Base-by-base conservation (phyloP, 1,140 invertebrate genomes). In the Vollenhovia emeryi region DNA sequence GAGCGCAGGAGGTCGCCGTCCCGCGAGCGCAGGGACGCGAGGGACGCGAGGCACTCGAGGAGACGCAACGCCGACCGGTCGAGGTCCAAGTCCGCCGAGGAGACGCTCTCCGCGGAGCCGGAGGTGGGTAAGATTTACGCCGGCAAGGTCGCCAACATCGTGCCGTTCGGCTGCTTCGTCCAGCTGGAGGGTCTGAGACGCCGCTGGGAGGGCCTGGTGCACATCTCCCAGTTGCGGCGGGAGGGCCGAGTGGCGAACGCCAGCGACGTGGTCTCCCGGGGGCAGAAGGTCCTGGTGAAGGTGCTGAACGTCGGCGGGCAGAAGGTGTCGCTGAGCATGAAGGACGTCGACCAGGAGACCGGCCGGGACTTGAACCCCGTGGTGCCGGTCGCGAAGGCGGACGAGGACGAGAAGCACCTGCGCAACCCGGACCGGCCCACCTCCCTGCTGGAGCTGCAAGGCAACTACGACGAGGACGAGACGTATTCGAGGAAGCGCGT, bases 121-220 rank as follows among this genome's bases (percentile, higher is more conserved):
- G 95, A 96, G 92, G 88, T 96, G 21, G 94, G 94, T 2, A 95
- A 98, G 96, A 99, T 99, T 91, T 99, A 99, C 93, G 96, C 96
- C 87, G 99, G 99, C 0, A 98, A 98, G 95, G 98, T 99, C 0
- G 98, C 98, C 6, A 99, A 99, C 91, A 98, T 99, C 86, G 98
- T 99, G 40, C 97, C 98, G 48, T 99, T 99, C 95, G 99, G 99
- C 2, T 99, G 99, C 94, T 99, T 99, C 95, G 98, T 99, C 0
- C 98, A 99, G 94, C 94, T 99, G 7, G 98, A 99, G 93, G 98
- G 99, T 0, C 95, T 99, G 8, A 96, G 97, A 66, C 96, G 97
- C 78, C 96, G 98, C 78, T 98, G 97, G 96, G 99, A 99, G 95
- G 99, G 99, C 2, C 95, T 99, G 0, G 98, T 99, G 9, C 99